A percentile compares a stretch with the other conserved stretches of the same genome.
phyloP scores from a whole-genome alignment of 2,888 invertebrate species.

The Malacosoma neustria region DNA sequence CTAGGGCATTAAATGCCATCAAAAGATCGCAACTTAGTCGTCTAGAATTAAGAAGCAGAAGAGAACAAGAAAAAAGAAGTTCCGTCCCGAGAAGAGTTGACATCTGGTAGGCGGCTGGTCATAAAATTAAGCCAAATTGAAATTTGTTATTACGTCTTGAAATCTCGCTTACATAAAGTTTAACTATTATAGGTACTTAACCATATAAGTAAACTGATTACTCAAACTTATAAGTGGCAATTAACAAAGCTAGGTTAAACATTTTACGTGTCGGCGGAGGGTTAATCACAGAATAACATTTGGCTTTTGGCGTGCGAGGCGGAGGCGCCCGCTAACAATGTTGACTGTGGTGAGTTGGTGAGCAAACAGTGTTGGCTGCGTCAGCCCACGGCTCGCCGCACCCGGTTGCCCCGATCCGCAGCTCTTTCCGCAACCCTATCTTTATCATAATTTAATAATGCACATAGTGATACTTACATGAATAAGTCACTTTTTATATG shows the following conservation, averaged over 20 bases:
- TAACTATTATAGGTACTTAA: no score
- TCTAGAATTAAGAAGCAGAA: no score
- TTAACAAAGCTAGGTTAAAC: constrained; percentile 53
- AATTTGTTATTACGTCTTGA: no score
- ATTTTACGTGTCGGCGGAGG: constrained; percentile 46
- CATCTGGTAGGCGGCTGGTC: no score
- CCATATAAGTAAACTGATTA: not conserved
- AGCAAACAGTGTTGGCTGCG: constrained; percentile 58
- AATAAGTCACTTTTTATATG: constrained; percentile 1
- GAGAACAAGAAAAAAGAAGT: no score
- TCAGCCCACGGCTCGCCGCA: constrained; percentile 52
- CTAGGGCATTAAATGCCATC: no score
- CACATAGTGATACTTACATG: no score
- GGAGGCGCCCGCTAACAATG: constrained; percentile 52
- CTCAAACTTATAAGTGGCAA: constrained; percentile 42
- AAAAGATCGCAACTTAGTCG: no score
- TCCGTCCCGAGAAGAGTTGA: no score
- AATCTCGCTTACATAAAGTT: no score
- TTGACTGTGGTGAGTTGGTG: constrained; percentile 55
- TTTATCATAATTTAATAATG: constrained; percentile 1
- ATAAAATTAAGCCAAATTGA: no score
- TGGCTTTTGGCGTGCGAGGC: constrained; percentile 19
- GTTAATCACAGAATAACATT: constrained; percentile 68
- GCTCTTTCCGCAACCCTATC: constrained; percentile 31
- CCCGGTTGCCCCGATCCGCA: constrained; percentile 34